phyloP scores from a whole-genome alignment of 2,888 invertebrate species.

The Nephrotoma guestfalica region DNA sequence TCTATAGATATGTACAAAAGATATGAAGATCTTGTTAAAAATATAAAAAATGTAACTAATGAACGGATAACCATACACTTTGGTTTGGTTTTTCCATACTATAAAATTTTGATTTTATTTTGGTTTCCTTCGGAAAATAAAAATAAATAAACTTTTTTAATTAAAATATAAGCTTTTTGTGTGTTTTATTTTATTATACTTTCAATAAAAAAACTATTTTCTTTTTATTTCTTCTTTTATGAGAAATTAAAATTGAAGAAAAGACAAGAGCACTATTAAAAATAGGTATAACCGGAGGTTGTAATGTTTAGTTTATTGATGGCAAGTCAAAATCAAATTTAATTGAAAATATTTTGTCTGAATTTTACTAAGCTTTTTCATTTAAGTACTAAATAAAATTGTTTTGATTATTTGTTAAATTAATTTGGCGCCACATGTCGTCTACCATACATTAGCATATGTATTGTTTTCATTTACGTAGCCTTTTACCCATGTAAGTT shows the following conservation, averaged over 20 bases:
- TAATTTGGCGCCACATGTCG: too few relatives aligned
- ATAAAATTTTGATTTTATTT: background rate
- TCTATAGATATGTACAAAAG: background rate
- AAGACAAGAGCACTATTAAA: background rate
- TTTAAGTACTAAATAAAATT: background rate
- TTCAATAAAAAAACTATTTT: background rate
- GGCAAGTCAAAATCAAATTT: background rate
- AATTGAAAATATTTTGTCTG: background rate
- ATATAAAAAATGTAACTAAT: background rate
- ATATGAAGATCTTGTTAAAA: background rate
- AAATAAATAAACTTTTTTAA: background rate
- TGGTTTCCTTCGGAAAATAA: background rate
- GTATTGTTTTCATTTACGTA: too few relatives aligned
- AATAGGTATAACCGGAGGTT: background rate
- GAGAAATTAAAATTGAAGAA: background rate
- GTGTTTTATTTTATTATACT: background rate
- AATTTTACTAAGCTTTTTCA: background rate
- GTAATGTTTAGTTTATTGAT: background rate
- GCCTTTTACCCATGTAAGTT: too few relatives aligned
- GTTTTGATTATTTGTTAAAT: too few relatives aligned
- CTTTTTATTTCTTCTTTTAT: background rate
- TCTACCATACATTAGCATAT: too few relatives aligned
- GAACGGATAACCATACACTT: background rate
- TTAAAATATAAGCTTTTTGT: background rate
- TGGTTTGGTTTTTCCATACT: background rate